Percentiles rank a stretch among this genome's conserved stretches.
Conservation (phyloP, 2,797 vertebrate genomes). For the Cyprinodon diabolis region DNA sequence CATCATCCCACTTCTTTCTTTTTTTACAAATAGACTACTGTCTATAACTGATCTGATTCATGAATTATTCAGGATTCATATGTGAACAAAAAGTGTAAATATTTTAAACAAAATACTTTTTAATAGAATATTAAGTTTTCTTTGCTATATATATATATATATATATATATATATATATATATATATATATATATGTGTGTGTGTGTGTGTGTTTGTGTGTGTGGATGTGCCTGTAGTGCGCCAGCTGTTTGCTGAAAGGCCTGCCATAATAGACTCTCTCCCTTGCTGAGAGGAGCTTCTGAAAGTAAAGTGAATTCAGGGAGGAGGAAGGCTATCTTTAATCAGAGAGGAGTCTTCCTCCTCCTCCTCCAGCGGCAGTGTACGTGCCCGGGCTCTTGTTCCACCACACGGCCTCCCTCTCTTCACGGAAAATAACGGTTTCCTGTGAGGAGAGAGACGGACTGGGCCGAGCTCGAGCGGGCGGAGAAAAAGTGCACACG, state of each 20-base stretch:
- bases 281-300: not conserved
- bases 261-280: no score
- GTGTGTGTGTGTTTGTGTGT: not conserved
- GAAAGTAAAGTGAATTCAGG: not conserved
- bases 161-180: no score
- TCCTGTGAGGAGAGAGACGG: slow-evolving; percentile 16
- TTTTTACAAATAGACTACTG: no score
- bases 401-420: not conserved
- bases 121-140: no score
- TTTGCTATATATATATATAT: no score
- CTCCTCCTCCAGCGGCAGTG: slow-evolving; percentile 9
- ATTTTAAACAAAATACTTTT: no score
- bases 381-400: slow-evolving; percentile 64
- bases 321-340: not conserved
- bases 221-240: no score
- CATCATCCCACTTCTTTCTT: no score
- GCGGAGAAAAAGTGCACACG: slow-evolving; percentile 81
- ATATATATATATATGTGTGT: not conserved
- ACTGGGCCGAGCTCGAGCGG: slow-evolving; percentile 21
- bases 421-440: slow-evolving; percentile 45
- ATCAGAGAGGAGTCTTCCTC: not conserved
- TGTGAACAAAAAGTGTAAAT: no score
- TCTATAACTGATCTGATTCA: no score
- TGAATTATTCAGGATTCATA: no score
- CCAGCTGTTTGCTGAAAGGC: not conserved